These are phyloP conservation scores for Carlito syrichta DNA, from an alignment of 2,113 vertebrate genomes.

Conservation along the genomic window DNA sequence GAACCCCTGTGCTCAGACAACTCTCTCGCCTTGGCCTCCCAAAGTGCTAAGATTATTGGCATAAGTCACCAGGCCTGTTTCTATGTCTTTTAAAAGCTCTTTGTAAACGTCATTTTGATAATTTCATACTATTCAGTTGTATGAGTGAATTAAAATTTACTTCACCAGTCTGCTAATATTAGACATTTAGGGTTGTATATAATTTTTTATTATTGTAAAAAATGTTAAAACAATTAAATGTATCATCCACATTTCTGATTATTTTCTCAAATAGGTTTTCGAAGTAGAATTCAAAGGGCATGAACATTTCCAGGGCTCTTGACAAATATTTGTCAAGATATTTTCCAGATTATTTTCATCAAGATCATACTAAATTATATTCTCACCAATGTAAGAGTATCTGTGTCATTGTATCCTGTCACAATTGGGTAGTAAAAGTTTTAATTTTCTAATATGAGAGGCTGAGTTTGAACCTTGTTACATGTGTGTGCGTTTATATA, in stretches of 20 bases:
- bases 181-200: neutral
- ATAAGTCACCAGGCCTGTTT: neutral
- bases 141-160: neutral
- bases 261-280: neutral
- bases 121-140: neutral
- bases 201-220: neutral
- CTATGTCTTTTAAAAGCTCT: slow-evolving; percentile 8
- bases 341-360: neutral
- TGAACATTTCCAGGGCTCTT: neutral
- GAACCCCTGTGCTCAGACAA: no score
- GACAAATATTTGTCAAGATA: no score
- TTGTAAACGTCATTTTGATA: neutral
- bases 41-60: no score
- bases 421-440: neutral
- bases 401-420: neutral
- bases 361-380: neutral
- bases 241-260: neutral
- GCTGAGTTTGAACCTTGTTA: neutral
- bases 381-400: neutral
- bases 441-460: neutral
- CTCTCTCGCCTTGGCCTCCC: no score
- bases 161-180: neutral
- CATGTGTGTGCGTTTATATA: neutral
- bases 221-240: neutral
- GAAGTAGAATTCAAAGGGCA: slow-evolving; percentile 9